These are phyloP conservation scores for Lutjanus campechanus DNA, from an alignment of 2,797 vertebrate genomes.

Conservation along the genomic window DNA sequence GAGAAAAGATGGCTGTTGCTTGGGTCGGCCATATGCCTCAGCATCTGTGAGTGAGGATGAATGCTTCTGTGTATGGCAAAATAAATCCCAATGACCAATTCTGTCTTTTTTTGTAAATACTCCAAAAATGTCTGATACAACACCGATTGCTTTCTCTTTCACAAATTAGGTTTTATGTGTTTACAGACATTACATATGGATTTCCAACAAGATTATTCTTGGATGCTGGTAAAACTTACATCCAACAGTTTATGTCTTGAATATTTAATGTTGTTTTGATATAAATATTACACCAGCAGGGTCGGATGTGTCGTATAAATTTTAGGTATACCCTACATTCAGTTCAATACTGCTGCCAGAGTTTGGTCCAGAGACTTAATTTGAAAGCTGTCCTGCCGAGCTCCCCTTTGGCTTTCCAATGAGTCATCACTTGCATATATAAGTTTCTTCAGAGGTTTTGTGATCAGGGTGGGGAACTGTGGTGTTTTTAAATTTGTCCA, in stretches of 20 bases:
- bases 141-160: not conserved
- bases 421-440: conserved; percentile 54
- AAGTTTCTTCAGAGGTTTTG: conserved; percentile 34
- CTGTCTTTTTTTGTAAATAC: conserved; percentile 40
- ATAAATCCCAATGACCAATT: conserved; percentile 49
- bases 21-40: conserved; percentile 66
- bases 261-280: conserved; percentile 41
- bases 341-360: conserved; percentile 40
- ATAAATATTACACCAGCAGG: conserved; percentile 29
- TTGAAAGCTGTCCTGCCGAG: conserved; percentile 46
- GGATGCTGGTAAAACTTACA: conserved; percentile 6
- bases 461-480: conserved; percentile 11
- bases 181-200: not conserved
- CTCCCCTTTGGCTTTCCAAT: conserved; percentile 34
- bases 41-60: conserved; percentile 59
- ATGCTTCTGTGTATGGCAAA: conserved; percentile 48
- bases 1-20: conserved; percentile 63
- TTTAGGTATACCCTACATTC: conserved; percentile 26
- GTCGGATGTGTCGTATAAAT: conserved; percentile 26
- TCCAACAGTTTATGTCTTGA: conserved; percentile 6
- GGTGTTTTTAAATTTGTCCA: conserved; percentile 32
- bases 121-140: conserved; percentile 8
- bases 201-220: conserved; percentile 18
- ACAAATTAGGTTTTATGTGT: not conserved
- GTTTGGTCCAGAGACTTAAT: conserved; percentile 41